Percentiles rank a stretch among this genome's conserved stretches.
Evolutionary conservation across 2,797 vertebrate species (phyloP).

Genomic region (Cyprinella venusta): DNA sequence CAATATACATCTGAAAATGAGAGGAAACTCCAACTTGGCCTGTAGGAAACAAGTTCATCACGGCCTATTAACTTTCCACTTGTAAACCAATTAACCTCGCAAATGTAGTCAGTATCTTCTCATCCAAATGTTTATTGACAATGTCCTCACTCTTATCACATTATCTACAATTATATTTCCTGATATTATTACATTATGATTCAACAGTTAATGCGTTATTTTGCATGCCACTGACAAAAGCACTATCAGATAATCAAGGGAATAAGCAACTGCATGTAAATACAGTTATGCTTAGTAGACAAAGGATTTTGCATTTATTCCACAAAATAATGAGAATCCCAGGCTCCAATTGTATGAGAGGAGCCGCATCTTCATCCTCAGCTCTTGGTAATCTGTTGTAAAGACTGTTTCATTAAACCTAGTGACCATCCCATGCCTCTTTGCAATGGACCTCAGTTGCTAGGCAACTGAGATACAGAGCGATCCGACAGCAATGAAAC

Average conservation of each 20-base stretch:
- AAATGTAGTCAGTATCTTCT: constrained; percentile 45
- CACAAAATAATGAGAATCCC: background rate
- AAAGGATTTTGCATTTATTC: background rate
- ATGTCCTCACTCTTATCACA: constrained; percentile 43
- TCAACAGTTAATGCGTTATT: constrained; percentile 28
- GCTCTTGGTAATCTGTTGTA: constrained; percentile 23
- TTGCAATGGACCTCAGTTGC: constrained; percentile 59
- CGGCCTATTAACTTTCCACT: constrained; percentile 22
- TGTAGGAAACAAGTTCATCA: constrained; percentile 15
- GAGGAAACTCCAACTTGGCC: constrained; percentile 3
- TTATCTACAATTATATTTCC: constrained; percentile 38
- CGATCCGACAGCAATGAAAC: constrained; percentile 55
- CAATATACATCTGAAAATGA: constrained; percentile 7
- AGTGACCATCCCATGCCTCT: constrained; percentile 49
- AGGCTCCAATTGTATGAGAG: background rate
- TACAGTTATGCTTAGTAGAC: background rate
- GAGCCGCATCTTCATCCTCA: constrained; percentile 30
- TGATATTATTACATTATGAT: constrained; percentile 46
- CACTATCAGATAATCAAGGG: constrained; percentile 25
- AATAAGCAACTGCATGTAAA: background rate
- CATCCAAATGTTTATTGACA: constrained; percentile 29
- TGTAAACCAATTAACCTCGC: constrained; percentile 39
- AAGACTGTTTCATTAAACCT: constrained; percentile 46
- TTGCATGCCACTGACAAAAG: constrained; percentile 33
- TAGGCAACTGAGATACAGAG: constrained; percentile 58